phyloP scores from a whole-genome alignment of 2,888 invertebrate species.

The Smittia aterrima region DNA sequence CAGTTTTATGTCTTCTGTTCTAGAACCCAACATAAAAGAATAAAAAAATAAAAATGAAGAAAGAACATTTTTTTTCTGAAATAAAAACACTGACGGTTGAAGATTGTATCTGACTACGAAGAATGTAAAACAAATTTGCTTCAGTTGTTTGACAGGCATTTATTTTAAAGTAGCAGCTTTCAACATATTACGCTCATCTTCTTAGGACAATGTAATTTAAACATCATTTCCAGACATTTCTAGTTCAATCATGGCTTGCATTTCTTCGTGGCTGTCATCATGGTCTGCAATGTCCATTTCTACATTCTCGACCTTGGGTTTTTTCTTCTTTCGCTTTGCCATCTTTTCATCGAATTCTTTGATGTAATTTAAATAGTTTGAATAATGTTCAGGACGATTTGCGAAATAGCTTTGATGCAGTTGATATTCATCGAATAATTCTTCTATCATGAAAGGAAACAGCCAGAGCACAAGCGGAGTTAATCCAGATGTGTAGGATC shows the following conservation, averaged over 20 bases:
- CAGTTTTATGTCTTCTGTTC: no score
- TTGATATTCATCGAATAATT: conserved; percentile 45
- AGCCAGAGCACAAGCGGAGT: conserved; percentile 93
- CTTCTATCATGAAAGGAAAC: not conserved
- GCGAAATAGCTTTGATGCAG: conserved; percentile 54
- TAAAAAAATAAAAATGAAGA: no score
- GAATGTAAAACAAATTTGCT: no score
- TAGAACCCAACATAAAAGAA: no score
- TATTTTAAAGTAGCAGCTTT: no score
- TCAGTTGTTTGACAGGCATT: no score
- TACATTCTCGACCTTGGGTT: not conserved
- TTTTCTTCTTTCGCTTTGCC: conserved; percentile 39
- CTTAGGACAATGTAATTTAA: no score
- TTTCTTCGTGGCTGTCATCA: not conserved
- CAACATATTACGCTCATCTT: no score
- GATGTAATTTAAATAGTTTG: conserved; percentile 57
- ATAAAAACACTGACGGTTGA: no score
- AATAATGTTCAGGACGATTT: conserved; percentile 56
- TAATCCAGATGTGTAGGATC: conserved; percentile 72
- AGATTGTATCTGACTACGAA: no score
- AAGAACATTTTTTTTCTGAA: no score
- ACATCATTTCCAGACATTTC: not conserved
- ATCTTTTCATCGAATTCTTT: conserved; percentile 54
- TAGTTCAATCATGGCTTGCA: conserved; percentile 8
- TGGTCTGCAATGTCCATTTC: not conserved